These are phyloP conservation scores for Hemitrygon akajei DNA, from an alignment of 2,797 vertebrate species.

Conservation along the genomic window DNA sequence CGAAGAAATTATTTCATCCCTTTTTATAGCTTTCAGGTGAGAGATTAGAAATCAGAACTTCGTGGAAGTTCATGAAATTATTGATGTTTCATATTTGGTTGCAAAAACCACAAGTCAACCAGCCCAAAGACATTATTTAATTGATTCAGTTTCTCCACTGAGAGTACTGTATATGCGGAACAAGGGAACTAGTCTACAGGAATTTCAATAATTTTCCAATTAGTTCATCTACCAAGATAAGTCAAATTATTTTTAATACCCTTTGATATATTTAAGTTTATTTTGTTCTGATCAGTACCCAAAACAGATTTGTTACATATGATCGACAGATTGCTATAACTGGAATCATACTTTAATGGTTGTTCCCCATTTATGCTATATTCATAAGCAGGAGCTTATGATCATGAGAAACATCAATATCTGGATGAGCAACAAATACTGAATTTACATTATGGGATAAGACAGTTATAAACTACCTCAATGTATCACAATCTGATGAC, in stretches of 20 bases:
- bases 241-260: neutral
- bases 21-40: neutral
- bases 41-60: neutral
- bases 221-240: neutral
- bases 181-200: neutral
- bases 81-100: neutral
- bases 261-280: neutral
- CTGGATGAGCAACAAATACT: neutral
- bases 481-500: neutral
- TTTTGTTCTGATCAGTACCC: neutral
- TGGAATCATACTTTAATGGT: neutral
- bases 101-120: neutral
- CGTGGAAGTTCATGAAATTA: neutral
- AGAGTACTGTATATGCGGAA: neutral
- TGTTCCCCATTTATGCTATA: neutral
- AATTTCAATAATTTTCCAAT: neutral
- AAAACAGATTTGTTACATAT: neutral
- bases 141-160: neutral
- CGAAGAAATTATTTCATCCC: neutral
- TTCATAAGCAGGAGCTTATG: neutral
- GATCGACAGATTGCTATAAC: neutral
- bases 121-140: neutral
- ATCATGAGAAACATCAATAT: neutral
- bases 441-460: neutral
- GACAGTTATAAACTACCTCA: neutral